A percentile compares a stretch with the other conserved stretches of the same genome.
These are phyloP conservation scores for Mechanitis mazaeus DNA, from an alignment of 2,888 invertebrate species.

Conservation along the genomic window DNA sequence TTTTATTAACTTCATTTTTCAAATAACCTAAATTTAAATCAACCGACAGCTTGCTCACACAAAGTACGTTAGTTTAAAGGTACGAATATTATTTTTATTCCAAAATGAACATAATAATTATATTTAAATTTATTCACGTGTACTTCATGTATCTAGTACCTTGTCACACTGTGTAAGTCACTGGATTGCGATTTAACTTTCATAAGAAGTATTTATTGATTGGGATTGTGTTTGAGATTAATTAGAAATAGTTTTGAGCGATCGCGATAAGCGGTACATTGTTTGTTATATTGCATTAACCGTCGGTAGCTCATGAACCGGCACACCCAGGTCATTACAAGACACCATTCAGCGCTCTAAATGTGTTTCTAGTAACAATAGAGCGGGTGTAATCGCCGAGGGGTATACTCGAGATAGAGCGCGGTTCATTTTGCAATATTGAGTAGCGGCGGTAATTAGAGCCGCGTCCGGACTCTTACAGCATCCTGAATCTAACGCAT, in stretches of 20 bases:
- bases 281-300: slow-evolving; percentile 50
- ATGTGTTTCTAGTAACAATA: slow-evolving; percentile 64
- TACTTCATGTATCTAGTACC: slow-evolving; percentile 10
- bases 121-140: slow-evolving; percentile 43
- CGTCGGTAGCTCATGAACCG: slow-evolving; percentile 46
- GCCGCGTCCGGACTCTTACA: slow-evolving; percentile 63
- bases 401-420: slow-evolving; percentile 59
- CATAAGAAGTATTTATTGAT: slow-evolving; percentile 66
- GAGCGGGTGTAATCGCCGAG: slow-evolving; percentile 55
- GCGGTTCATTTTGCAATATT: slow-evolving; percentile 69
- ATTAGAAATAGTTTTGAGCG: slow-evolving; percentile 59
- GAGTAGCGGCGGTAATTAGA: slow-evolving; percentile 71
- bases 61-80: slow-evolving; percentile 18
- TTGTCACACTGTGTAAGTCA: slow-evolving; percentile 35
- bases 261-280: slow-evolving; percentile 51
- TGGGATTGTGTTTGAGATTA: slow-evolving; percentile 57
- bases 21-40: too few species aligned
- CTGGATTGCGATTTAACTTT: slow-evolving; percentile 57
- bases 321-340: slow-evolving; percentile 62
- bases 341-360: slow-evolving; percentile 52
- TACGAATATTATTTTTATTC: too few species aligned
- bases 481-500: slow-evolving; percentile 72
- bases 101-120: slow-evolving; percentile 30
- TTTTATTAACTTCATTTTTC: too few species aligned
- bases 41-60: slow-evolving; percentile 1